phyloP scores from a whole-genome alignment of 2,888 invertebrate species.

The Drosophila robusta region DNA sequence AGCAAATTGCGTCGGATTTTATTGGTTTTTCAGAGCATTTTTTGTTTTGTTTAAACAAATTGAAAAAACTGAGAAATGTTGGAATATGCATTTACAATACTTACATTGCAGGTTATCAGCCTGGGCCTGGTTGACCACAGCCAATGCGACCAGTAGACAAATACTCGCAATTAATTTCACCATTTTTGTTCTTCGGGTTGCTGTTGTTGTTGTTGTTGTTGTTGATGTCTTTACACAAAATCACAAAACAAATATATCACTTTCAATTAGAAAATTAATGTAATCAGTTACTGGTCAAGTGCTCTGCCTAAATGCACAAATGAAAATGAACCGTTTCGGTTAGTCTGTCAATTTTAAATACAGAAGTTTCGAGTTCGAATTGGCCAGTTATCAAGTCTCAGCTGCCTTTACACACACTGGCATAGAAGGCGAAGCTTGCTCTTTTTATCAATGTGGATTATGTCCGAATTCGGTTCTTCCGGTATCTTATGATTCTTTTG shows the following conservation, averaged over 20 bases:
- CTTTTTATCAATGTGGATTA: slow-evolving; percentile 54
- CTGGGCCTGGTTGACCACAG: slow-evolving; percentile 83
- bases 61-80: neutral
- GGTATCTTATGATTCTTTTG: slow-evolving; percentile 58
- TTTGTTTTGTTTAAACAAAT: slow-evolving; percentile 40
- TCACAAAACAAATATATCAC: slow-evolving; percentile 79
- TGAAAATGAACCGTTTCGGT: slow-evolving; percentile 77
- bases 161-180: slow-evolving; percentile 87
- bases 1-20: slow-evolving; percentile 70
- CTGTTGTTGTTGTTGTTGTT: slow-evolving; percentile 49
- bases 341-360: slow-evolving; percentile 75
- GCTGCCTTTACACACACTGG: slow-evolving; percentile 96
- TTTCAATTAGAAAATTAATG: slow-evolving; percentile 56
- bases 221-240: slow-evolving; percentile 74
- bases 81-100: slow-evolving; percentile 82
- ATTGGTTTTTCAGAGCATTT: slow-evolving; percentile 47
- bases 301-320: slow-evolving; percentile 76
- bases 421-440: slow-evolving; percentile 90
- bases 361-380: slow-evolving; percentile 58
- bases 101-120: slow-evolving; percentile 88
- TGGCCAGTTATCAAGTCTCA: slow-evolving; percentile 37
- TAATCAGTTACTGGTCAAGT: slow-evolving; percentile 47
- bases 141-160: slow-evolving; percentile 82
- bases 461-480: slow-evolving; percentile 48
- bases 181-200: slow-evolving; percentile 66